Evolutionary conservation across 1,140 invertebrate genomes (phyloP).

Genomic region (Pachyrhynchus sulphureomaculatus): DNA sequence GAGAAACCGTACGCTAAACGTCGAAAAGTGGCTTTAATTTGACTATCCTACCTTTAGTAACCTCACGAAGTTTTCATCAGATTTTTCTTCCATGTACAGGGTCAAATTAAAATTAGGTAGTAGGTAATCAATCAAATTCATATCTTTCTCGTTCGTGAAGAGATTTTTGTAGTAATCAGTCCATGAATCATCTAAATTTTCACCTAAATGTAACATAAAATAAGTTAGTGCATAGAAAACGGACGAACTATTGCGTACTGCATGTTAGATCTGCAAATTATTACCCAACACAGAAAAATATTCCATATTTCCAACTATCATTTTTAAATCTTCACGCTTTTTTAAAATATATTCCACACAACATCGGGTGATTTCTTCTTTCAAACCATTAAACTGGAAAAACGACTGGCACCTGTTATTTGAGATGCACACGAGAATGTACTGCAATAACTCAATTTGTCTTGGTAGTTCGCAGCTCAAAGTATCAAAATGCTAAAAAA

Average conservation of each 20-base stretch:
- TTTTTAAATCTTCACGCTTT: background rate
- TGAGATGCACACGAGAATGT: background rate
- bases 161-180: constrained; percentile 18
- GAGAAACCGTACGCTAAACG: too few species aligned
- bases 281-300: constrained; percentile 6
- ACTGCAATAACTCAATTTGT: constrained; percentile 13
- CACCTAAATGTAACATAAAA: too few species aligned
- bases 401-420: constrained; percentile 25
- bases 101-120: constrained; percentile 13
- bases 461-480: constrained; percentile 1
- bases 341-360: constrained; percentile 23
- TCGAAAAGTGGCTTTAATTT: too few species aligned
- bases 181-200: constrained; percentile 18
- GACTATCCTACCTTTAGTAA: constrained; percentile 42
- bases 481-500: constrained; percentile 24
- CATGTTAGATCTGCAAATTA: too few species aligned
- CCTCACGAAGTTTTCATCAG: constrained; percentile 17
- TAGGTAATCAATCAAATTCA: background rate
- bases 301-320: background rate
- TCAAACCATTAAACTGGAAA: constrained; percentile 31
- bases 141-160: background rate
- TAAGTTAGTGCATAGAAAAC: too few species aligned
- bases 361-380: constrained; percentile 26
- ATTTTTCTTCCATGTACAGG: constrained; percentile 4
- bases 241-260: too few species aligned